A percentile compares a stretch with the other conserved stretches of the same genome.
These are phyloP conservation scores for Apis mellifera DNA, from an alignment of 1,140 invertebrate species.

Conservation along the genomic window Amel_HAv3.1 CM009934.2:13107001-13107500, in stretches of 20 bases:
- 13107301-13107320: constrained; percentile 78
- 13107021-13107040: background rate
- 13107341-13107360: constrained; percentile 70
- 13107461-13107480: too few species aligned
- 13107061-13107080: constrained; percentile 33
- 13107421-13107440: too few species aligned
- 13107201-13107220: constrained; percentile 7
- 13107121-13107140: constrained; percentile 23
- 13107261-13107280: background rate
- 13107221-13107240: constrained; percentile 29
- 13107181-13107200: constrained; percentile 51
- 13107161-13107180: constrained; percentile 57
- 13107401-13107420: too few species aligned
- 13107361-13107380: constrained; percentile 20
- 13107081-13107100: constrained; percentile 3
- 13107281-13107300: constrained; percentile 58
- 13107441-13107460: too few species aligned
- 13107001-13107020: too few species aligned
- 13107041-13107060: constrained; percentile 14
- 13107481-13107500: background rate
- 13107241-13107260: constrained; percentile 1
- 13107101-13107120: background rate
- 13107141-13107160: constrained; percentile 59
- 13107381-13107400: too few species aligned
- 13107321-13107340: constrained; percentile 72